A percentile compares a stretch with the other conserved stretches of the same genome.
phyloP scores from a whole-genome alignment of 2,113 vertebrate species.

The Leucoraja erinaceus region DNA sequence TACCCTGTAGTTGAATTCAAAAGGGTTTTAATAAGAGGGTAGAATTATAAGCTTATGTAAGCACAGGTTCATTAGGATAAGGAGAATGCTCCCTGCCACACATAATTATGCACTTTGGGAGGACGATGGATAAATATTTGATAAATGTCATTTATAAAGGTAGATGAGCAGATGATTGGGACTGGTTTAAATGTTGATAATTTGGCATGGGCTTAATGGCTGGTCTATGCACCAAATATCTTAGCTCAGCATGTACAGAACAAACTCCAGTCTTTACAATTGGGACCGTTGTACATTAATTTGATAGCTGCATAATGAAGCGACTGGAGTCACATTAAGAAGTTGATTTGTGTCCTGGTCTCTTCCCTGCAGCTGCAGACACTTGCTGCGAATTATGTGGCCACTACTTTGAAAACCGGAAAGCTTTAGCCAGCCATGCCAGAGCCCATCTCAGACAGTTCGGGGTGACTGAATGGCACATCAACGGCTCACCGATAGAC shows the following conservation, averaged over 20 bases:
- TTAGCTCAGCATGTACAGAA: background rate
- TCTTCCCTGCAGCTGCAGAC: constrained; percentile 55
- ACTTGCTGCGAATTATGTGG: constrained; percentile 91
- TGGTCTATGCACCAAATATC: background rate
- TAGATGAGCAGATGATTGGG: background rate
- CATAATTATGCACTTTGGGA: background rate
- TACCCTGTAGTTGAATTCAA: background rate
- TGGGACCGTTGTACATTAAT: constrained; percentile 16
- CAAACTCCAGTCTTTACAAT: constrained; percentile 4
- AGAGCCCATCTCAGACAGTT: constrained; percentile 88
- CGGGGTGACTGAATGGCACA: constrained; percentile 92
- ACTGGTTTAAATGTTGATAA: background rate
- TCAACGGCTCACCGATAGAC: constrained; percentile 92
- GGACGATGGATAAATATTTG: background rate
- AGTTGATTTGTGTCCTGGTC: constrained; percentile 24
- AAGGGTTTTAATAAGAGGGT: background rate
- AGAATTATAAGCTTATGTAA: background rate
- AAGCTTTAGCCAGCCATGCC: constrained; percentile 88
- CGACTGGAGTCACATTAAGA: constrained; percentile 27
- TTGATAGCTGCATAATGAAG: background rate
- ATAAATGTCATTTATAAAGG: background rate
- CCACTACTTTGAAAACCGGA: constrained; percentile 92
- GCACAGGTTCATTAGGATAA: background rate
- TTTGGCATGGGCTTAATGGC: background rate
- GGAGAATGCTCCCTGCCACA: background rate